Conservation (phyloP, 2,888 invertebrate genomes). For the Leucophenga maculata region DNA sequence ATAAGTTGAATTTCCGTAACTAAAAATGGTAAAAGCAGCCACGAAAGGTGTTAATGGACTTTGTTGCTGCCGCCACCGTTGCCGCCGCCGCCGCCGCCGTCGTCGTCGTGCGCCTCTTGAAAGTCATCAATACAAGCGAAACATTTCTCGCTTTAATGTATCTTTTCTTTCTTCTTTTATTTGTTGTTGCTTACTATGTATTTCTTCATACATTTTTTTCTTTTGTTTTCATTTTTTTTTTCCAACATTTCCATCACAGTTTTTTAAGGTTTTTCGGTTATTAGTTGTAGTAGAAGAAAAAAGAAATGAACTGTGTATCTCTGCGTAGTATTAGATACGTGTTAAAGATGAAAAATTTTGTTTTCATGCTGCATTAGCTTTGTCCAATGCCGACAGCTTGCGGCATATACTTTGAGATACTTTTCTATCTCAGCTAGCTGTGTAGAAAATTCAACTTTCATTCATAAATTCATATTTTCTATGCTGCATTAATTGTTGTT, state of each 20-base stretch:
- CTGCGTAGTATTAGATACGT: constrained; percentile 2
- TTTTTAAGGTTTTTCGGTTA: background rate
- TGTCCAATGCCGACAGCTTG: constrained; percentile 1
- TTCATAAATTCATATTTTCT: too few species aligned
- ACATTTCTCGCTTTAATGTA: background rate
- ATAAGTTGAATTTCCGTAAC: constrained; percentile 28
- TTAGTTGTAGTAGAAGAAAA: background rate
- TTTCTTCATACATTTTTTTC: background rate
- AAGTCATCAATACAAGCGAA: background rate
- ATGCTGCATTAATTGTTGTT: too few species aligned
- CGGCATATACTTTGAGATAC: too few species aligned
- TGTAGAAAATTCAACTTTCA: too few species aligned
- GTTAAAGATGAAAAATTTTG: constrained; percentile 26
- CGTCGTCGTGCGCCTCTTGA: background rate
- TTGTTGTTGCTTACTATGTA: background rate
- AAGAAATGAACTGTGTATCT: too few species aligned
- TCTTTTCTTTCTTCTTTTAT: background rate
- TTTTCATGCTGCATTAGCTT: constrained; percentile 33
- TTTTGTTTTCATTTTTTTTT: constrained; percentile 8
- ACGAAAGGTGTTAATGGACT: constrained; percentile 60
- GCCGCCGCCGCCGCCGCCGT: background rate
- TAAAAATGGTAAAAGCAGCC: constrained; percentile 37
- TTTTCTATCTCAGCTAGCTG: too few species aligned
- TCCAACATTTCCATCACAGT: background rate
- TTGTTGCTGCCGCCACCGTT: constrained; percentile 31